These are phyloP conservation scores for Pseudochaenichthys georgianus DNA, from an alignment of 2,797 vertebrate genomes.

Conservation along the genomic window DNA sequence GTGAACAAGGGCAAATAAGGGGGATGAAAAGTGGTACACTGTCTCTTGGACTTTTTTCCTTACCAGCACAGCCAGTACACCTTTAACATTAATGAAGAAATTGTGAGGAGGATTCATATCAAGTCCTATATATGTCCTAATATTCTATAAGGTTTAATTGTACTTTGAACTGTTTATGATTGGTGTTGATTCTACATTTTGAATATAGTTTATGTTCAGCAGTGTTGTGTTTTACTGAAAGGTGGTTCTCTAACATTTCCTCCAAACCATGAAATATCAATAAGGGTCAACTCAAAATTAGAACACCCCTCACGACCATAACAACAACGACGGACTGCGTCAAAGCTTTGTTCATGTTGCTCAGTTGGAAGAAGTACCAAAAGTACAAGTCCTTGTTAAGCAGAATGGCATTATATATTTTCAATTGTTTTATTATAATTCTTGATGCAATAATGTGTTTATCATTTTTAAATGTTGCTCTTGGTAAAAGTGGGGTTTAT, in stretches of 20 bases:
- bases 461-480: too few species aligned
- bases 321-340: too few species aligned
- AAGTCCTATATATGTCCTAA: not conserved
- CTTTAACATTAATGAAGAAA: conserved; percentile 6
- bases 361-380: too few species aligned
- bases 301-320: too few species aligned
- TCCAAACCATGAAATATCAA: not conserved
- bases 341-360: too few species aligned
- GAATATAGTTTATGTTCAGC: not conserved
- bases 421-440: too few species aligned
- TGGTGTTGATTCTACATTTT: not conserved
- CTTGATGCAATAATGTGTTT: too few species aligned
- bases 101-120: not conserved
- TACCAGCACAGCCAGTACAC: conserved; percentile 8
- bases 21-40: not conserved
- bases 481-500: too few species aligned
- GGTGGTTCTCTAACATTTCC: not conserved
- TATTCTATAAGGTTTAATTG: not conserved
- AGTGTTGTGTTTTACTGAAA: not conserved
- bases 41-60: conserved; percentile 6
- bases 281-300: not conserved
- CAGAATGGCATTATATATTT: too few species aligned
- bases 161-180: not conserved
- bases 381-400: too few species aligned
- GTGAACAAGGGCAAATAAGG: conserved; percentile 6